Evolutionary conservation across 35 echinoderm and acorn worm species (phyloP).

Genomic region (Anneissia japonica): DNA sequence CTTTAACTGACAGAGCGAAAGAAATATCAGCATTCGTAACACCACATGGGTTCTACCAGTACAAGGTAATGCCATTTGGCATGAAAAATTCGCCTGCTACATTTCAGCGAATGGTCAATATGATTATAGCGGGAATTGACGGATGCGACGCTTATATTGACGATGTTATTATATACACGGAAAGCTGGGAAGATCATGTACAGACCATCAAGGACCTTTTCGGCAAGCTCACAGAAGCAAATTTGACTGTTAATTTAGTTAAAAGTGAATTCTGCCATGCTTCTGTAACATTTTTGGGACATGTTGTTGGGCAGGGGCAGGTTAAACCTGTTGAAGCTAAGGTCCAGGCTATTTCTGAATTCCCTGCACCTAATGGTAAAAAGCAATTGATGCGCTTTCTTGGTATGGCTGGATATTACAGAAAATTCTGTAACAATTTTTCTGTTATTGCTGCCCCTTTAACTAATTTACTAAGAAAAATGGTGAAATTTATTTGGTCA

Average conservation of each 20-base stretch:
- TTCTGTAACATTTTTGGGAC: constrained; percentile 17
- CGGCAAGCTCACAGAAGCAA: constrained; percentile 2
- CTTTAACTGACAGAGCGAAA: constrained; percentile 41
- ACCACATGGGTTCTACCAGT: constrained; percentile 17
- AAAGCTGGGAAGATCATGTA: constrained; percentile 28
- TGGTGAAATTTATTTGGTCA: too few relatives aligned
- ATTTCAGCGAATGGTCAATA: constrained; percentile 4
- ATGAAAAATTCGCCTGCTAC: constrained; percentile 34
- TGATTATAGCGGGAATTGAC: background rate
- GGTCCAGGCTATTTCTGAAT: constrained; percentile 37
- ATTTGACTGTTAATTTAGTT: constrained; percentile 27
- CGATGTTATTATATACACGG: constrained; percentile 8
- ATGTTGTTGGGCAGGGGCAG: constrained; percentile 42
- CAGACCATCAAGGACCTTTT: background rate
- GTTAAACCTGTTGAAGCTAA: constrained; percentile 42
- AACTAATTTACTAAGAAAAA: too few relatives aligned
- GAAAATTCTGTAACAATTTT: constrained; percentile 27
- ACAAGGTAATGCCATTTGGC: constrained; percentile 40
- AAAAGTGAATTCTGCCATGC: constrained; percentile 43
- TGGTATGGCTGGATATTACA: constrained; percentile 63
- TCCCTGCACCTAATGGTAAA: constrained; percentile 36
- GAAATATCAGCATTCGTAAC: constrained; percentile 56
- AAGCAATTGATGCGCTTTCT: constrained; percentile 52
- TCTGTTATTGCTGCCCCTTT: too few relatives aligned
- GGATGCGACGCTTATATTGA: too few relatives aligned